phyloP scores from a whole-genome alignment of 2,797 vertebrate genomes.

The Anguilla pacifica region DNA sequence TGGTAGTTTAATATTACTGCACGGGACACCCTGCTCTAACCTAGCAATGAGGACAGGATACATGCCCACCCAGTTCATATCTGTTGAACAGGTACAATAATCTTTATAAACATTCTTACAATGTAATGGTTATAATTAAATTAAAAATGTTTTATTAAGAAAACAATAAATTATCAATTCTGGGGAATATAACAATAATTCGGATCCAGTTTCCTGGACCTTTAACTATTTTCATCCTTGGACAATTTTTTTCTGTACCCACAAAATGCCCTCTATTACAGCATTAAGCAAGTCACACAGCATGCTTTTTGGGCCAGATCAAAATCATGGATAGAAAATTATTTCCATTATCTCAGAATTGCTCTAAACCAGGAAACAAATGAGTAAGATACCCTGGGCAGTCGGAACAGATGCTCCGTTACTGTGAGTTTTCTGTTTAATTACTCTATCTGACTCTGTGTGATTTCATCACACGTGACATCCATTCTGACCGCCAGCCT shows the following conservation, averaged over 20 bases:
- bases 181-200: too few relatives aligned
- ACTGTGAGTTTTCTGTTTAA: neutral
- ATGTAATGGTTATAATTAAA: too few relatives aligned
- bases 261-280: neutral
- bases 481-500: neutral
- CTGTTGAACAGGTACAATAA: too few relatives aligned
- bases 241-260: neutral
- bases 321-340: neutral
- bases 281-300: neutral
- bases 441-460: neutral
- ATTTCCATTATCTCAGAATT: neutral
- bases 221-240: too few relatives aligned
- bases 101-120: too few relatives aligned
- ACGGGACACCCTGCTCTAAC: too few relatives aligned
- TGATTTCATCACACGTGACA: neutral
- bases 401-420: neutral
- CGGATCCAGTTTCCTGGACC: too few relatives aligned
- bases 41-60: too few relatives aligned
- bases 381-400: neutral
- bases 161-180: too few relatives aligned
- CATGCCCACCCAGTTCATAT: too few relatives aligned
- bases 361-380: neutral
- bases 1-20: too few relatives aligned
- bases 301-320: neutral
- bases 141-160: too few relatives aligned